Percentiles rank a stretch among this genome's conserved stretches.
These are phyloP conservation scores for Galemys pyrenaicus DNA, from an alignment of 2,113 vertebrate genomes.

Conservation along the genomic window DNA sequence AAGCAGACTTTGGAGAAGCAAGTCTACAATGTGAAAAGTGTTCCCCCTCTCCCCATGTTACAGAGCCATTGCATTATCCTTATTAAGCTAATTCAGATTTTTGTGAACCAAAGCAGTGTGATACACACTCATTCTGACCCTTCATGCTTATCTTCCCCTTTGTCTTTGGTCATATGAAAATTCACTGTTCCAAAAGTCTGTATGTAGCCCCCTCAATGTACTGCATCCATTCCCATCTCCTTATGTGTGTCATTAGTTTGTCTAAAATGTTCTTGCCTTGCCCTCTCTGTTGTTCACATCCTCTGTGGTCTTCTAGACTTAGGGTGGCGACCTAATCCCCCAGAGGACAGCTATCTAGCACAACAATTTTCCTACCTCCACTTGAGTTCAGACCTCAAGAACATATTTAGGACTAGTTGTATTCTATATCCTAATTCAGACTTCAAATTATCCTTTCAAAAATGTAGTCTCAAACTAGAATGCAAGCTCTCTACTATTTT, in stretches of 20 bases:
- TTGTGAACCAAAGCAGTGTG: background rate
- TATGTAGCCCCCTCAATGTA: background rate
- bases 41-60: background rate
- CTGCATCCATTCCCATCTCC: background rate
- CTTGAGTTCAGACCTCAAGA: background rate
- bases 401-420: background rate
- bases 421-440: background rate
- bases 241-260: background rate
- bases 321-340: background rate
- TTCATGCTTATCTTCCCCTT: background rate
- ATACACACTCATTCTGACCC: background rate
- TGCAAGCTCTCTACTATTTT: background rate
- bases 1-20: background rate
- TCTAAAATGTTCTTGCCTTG: constrained; percentile 22
- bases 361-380: background rate
- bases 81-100: background rate
- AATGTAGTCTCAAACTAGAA: background rate
- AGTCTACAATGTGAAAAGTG: background rate
- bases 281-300: background rate
- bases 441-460: background rate
- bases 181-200: background rate
- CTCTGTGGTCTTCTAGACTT: background rate
- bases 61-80: background rate
- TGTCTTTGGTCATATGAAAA: background rate
- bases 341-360: background rate